Evolutionary conservation across 2,797 vertebrate species (phyloP).

Genomic region (Halcyon smyrnensis): DNA sequence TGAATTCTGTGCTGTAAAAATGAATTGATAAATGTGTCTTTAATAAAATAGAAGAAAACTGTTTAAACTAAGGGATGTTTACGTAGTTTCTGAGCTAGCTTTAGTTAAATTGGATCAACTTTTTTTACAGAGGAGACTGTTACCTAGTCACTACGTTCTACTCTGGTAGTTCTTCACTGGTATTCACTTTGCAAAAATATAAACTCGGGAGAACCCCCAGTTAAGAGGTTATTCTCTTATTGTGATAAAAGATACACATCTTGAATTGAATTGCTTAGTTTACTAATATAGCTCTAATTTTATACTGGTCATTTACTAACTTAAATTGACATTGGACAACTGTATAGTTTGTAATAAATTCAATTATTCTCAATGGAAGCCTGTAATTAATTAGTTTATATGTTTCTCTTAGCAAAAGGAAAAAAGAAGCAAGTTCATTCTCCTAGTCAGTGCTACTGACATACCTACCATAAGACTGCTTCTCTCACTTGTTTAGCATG

Average conservation of each 20-base stretch:
- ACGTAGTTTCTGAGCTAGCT: neutral
- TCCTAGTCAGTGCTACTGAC: neutral
- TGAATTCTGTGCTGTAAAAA: neutral
- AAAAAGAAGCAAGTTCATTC: neutral
- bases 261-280: neutral
- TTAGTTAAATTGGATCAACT: neutral
- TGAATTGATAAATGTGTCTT: neutral
- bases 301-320: neutral
- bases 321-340: neutral
- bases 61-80: neutral
- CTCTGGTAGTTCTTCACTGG: neutral
- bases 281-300: neutral
- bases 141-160: neutral
- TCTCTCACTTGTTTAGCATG: neutral
- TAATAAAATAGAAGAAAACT: neutral
- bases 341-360: neutral
- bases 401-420: neutral
- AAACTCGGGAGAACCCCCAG: neutral
- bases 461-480: neutral
- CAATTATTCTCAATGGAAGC: neutral
- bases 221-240: neutral
- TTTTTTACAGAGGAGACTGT: neutral
- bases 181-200: neutral
- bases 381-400: neutral
- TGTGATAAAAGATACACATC: neutral